These are phyloP conservation scores for Synaphobranchus kaupii DNA, from an alignment of 2,797 vertebrate genomes.

Conservation along the genomic window DNA sequence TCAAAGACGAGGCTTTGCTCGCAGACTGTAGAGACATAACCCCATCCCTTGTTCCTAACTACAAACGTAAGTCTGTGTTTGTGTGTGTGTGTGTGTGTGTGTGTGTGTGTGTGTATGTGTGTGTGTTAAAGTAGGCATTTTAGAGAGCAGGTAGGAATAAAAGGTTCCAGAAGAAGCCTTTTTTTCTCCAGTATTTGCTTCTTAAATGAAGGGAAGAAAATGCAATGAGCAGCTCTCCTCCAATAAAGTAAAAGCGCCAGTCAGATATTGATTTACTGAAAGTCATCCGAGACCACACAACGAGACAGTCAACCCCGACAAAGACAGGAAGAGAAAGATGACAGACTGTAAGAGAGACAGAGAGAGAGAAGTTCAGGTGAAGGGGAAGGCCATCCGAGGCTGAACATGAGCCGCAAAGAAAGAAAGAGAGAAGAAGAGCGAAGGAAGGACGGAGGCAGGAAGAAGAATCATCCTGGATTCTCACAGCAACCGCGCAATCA, in stretches of 20 bases:
- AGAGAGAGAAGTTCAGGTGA: not conserved
- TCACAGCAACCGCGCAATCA: not conserved
- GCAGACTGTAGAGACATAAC: conserved; percentile 10
- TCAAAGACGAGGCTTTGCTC: conserved; percentile 11
- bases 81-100: not conserved
- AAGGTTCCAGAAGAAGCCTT: not conserved
- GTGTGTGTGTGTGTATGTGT: not conserved
- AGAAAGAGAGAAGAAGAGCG: not conserved
- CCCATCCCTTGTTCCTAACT: not conserved
- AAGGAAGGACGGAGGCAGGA: not conserved
- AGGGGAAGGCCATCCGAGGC: not conserved
- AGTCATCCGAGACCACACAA: conserved; percentile 25
- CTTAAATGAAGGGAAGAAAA: conserved; percentile 12
- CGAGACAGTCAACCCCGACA: not conserved
- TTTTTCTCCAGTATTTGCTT: not conserved
- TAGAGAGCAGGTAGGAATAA: not conserved
- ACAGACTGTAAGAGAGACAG: not conserved
- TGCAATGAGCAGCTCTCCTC: conserved; percentile 7
- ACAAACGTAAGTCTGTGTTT: not conserved
- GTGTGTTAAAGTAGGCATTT: not conserved
- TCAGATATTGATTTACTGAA: conserved; percentile 34
- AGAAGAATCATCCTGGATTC: not conserved
- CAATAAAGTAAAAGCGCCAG: conserved; percentile 28
- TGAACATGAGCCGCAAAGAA: not conserved
- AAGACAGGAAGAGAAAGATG: not conserved